These are phyloP conservation scores for Brachionus rotundiformis DNA, from an alignment of 1,140 invertebrate species.

Conservation along the genomic window DNA sequence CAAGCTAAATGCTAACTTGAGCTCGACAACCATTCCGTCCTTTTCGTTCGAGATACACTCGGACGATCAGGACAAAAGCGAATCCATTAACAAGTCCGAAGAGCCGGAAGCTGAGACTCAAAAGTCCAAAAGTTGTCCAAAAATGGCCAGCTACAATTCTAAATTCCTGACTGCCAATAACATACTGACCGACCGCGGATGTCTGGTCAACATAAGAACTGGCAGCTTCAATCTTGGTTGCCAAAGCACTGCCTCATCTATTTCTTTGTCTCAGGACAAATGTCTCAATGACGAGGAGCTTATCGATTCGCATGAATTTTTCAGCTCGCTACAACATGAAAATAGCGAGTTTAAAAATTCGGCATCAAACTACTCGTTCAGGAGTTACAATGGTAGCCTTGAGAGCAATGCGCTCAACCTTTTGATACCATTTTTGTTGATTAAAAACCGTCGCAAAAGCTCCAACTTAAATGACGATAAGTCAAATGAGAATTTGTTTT, in stretches of 20 bases:
- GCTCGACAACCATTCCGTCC: neutral
- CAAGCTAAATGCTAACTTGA: neutral
- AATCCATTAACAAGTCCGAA: neutral
- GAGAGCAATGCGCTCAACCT: slow-evolving; percentile 2
- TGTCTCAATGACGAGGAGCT: slow-evolving; percentile 24
- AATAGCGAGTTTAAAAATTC: slow-evolving; percentile 6
- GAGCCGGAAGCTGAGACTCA: neutral
- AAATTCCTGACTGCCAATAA: slow-evolving; percentile 42
- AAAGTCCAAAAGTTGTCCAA: neutral
- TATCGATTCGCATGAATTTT: slow-evolving; percentile 30
- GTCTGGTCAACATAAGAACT: slow-evolving; percentile 15
- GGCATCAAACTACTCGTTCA: neutral
- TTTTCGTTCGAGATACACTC: slow-evolving; percentile 22
- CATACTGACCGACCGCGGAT: slow-evolving; percentile 20
- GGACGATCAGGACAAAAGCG: slow-evolving; percentile 18
- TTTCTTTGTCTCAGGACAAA: neutral
- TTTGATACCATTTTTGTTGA: slow-evolving; percentile 21
- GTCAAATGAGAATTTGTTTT: neutral
- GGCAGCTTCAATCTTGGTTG: slow-evolving; percentile 31
- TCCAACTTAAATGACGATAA: neutral
- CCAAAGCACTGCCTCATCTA: slow-evolving; percentile 9
- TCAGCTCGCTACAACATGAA: slow-evolving; percentile 13
- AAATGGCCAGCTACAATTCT: neutral
- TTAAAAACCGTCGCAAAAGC: slow-evolving; percentile 14
- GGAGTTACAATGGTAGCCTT: neutral